Evolutionary conservation across 1,140 invertebrate genomes (phyloP), one percentile per base, ranked within the genome.

Genomic region (Trichonephila clavipes): DNA sequence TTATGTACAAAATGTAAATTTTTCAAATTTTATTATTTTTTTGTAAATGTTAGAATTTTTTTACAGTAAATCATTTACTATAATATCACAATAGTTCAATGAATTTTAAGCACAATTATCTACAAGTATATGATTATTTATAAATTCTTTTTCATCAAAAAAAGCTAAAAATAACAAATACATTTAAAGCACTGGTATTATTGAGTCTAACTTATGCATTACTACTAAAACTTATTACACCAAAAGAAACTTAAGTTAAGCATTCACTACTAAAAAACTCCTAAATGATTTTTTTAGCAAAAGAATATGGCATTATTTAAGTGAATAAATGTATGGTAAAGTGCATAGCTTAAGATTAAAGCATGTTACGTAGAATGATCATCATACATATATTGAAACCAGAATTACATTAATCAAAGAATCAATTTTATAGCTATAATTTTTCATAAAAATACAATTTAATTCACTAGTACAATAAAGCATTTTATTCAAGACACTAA

Each of bases 11-110:
- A 51, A 51, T 51, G 51, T 51, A 51, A 51, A 77, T 16, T 18
- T 18, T 40, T 40, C 28, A 40, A 77, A 7, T 77, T 77, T 40
- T 16, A 34, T 77, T 64, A 64, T 24, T 81, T 85, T 21, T 85
- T 59, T 18, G 28, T 59, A 85, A 59, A 24, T 58, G 51, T 51
- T 51, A 51, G 10, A 51, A 58, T 58, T 59, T 19, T 85, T 51
- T 85, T 24, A 85, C 51, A 61, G 19, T 59, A 85, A 24, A 58
- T 19, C 34, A 34, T 85, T 61, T 2, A 12, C 10, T 85, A 59
- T 24, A 61, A 85, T 85, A 85, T 85, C 83, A 85, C 83, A 85
- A 85, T 85, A 44, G 18, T 83, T n/a, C 44, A 51, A 83, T 44
- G 18, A 19, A 44, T 40, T 61, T 85, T 19, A 59, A 21, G 21